Percentiles rank a stretch among this genome's conserved stretches.
Evolutionary conservation across 2,113 vertebrate genomes (phyloP).

Genomic region (Zingel zingel): DNA sequence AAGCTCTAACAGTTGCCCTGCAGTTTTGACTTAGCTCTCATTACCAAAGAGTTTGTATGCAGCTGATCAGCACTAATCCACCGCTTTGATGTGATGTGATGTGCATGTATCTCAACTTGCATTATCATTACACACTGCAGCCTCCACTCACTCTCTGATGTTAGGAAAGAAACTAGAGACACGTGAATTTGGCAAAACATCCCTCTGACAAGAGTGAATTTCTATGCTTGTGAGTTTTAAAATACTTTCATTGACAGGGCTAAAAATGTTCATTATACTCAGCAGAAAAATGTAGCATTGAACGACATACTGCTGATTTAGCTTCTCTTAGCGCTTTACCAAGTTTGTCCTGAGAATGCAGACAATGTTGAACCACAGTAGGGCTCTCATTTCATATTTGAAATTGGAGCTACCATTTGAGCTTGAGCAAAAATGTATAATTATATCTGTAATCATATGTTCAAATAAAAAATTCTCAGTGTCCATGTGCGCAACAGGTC

Average conservation of each 20-base stretch:
- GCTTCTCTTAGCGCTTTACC: neutral
- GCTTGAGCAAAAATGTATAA: neutral
- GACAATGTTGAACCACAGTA: neutral
- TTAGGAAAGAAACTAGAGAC: slow-evolving; percentile 41
- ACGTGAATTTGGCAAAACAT: slow-evolving; percentile 9
- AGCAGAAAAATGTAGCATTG: neutral
- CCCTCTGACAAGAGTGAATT: slow-evolving; percentile 3
- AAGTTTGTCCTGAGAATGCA: neutral
- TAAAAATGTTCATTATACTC: neutral
- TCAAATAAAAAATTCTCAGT: neutral
- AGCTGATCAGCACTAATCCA: slow-evolving; percentile 68
- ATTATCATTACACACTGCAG: slow-evolving; percentile 45
- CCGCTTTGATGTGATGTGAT: slow-evolving; percentile 53
- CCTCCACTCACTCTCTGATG: slow-evolving; percentile 30
- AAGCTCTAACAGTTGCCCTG: slow-evolving; percentile 31
- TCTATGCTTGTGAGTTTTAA: neutral
- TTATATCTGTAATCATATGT: neutral
- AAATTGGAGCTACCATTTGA: neutral
- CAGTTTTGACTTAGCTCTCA: slow-evolving; percentile 58
- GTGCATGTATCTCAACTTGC: slow-evolving; percentile 30
- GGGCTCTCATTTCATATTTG: neutral
- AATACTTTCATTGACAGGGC: neutral
- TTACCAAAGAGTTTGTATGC: slow-evolving; percentile 59
- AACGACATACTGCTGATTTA: neutral
- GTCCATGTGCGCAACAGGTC: neutral